Evolutionary conservation across 2,888 invertebrate species (phyloP), one percentile per base, ranked within the genome.

Genomic region (Hyalella azteca): DNA sequence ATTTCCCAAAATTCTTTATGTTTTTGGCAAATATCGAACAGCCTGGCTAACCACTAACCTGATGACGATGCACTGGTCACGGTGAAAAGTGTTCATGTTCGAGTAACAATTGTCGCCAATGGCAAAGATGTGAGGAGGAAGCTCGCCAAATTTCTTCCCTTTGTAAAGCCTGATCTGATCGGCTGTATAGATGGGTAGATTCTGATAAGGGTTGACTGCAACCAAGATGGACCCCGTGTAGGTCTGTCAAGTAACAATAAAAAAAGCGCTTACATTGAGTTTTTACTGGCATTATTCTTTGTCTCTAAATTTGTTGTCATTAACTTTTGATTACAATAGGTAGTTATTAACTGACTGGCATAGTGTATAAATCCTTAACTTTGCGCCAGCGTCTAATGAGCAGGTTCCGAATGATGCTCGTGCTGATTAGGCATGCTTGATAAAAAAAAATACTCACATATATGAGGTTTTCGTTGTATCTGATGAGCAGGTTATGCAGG

Each of bases 201-300:
- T 96, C 91, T 98, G 97, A 90, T 99, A 99, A 0, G 99, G 99
- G 90, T 99, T 99, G 75, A 99, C 97, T 81, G 99, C 98, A 85
- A 99, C 98, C 88, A 99, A 91, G 89, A 99, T 99, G 81, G 98
- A 97, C 81, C 99, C 99, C 49, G 98, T 99, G 90, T 98, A 99
- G 15, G 99, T 99, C 98, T 99, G 90, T 13, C 22, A 41, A 13
- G n/a, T n/a, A n/a, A 22, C 41, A 49, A 40, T 9, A 19, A n/a
- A 19, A 73, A 15, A 48, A n/a, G n/a, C 32, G 7, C 13, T 45
- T 19, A 13, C 1, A 13, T 40, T 45, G 45, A 45, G 19, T n/a
- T n/a, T n/a, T n/a, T n/a, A n/a, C n/a, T n/a, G n/a, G n/a, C n/a
- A n/a, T n/a, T n/a, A n/a, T n/a, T n/a, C n/a, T n/a, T n/a, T n/a